Base-by-base conservation (phyloP, 2,888 invertebrate genomes). In the Cartodere bifasciata region DNA sequence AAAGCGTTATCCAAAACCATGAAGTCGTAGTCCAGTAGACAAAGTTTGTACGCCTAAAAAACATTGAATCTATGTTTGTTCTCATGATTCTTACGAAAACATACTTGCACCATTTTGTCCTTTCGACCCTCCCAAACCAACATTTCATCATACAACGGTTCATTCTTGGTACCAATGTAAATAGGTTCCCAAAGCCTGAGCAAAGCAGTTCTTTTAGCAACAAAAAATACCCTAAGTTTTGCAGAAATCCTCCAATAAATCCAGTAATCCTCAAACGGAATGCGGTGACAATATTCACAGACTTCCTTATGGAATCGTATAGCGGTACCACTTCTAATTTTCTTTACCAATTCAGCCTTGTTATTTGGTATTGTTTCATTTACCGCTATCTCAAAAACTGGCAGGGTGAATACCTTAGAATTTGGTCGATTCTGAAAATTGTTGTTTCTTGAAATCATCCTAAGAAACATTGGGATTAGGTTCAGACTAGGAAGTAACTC, bases 351-450 rank as follows among this genome's bases (percentile, higher is more conserved):
- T 7, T 37, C 28, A 2, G 44, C 45, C 34, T 54, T 54, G 14
- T 40, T 47, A 20, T 46, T 39, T 2, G 54, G 53, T n/a, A n/a
- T n/a, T n/a, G n/a, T n/a, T n/a, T n/a, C n/a, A n/a, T n/a, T n/a
- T n/a, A n/a, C n/a, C n/a, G n/a, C n/a, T n/a, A n/a, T n/a, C n/a
- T n/a, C n/a, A n/a, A n/a, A n/a, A n/a, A n/a, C n/a, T n/a, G n/a
- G n/a, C n/a, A n/a, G n/a, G n/a, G n/a, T n/a, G n/a, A n/a, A n/a
- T n/a, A n/a, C n/a, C n/a, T n/a, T n/a, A n/a, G 3, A 10, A 23
- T 7, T 12, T 25, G 3, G 4, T 9, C 3, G 5, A 13, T 13
- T 13, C 6, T 60, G 55, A 26, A 82, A 63, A 31, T 82, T 79
- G n/a, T n/a, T n/a, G n/a, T n/a, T n/a, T n/a, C n/a, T n/a, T n/a